Percentiles rank a stretch among this genome's conserved stretches.
phyloP scores from a whole-genome alignment of 1,140 invertebrate genomes.

The Lasioglossum baleicum region DNA sequence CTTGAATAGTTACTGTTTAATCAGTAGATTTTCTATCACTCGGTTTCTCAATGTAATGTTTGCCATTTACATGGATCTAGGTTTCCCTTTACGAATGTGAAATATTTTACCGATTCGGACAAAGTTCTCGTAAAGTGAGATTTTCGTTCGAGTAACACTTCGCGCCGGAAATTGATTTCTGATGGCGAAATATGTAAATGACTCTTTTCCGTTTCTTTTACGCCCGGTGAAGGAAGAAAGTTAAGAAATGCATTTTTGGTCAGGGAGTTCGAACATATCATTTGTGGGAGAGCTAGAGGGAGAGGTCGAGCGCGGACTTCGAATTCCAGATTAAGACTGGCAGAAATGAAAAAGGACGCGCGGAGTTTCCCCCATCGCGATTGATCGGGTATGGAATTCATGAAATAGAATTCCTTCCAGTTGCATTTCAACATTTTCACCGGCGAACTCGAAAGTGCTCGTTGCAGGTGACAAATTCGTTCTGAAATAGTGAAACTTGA shows the following conservation, averaged over 20 bases:
- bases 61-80: too few species aligned
- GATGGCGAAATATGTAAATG: neutral
- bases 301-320: neutral
- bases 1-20: too few species aligned
- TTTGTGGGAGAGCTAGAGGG: neutral
- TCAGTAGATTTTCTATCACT: too few species aligned
- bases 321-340: too few species aligned
- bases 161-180: neutral
- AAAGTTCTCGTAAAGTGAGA: too few species aligned
- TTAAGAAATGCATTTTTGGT: neutral
- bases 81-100: too few species aligned
- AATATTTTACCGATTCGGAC: too few species aligned
- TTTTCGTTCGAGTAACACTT: too few species aligned
- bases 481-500: neutral
- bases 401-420: constrained; percentile 12
- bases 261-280: neutral
- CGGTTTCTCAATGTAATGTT: too few species aligned
- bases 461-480: constrained; percentile 33
- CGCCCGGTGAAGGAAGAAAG: neutral
- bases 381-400: constrained; percentile 18
- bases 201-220: too few species aligned
- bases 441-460: constrained; percentile 6
- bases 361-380: neutral
- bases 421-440: neutral
- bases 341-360: neutral